Percentiles rank a stretch among this genome's conserved stretches.
phyloP scores from a whole-genome alignment of 1,140 invertebrate species.

The Leptinotarsa defecta region DNA sequence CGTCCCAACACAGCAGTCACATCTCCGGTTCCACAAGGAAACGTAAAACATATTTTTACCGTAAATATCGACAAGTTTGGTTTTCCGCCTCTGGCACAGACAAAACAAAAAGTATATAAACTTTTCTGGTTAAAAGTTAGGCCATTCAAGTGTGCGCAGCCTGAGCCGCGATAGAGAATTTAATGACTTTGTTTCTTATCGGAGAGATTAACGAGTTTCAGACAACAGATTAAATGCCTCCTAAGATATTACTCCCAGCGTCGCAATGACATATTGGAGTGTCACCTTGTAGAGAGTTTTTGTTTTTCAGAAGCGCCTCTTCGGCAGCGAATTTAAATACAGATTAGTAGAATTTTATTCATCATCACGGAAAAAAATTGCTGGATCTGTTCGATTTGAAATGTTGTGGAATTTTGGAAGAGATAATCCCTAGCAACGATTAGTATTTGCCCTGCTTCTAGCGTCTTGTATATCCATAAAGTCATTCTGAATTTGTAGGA shows the following conservation, averaged over 20 bases:
- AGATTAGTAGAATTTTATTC: neutral
- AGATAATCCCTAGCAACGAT: no score
- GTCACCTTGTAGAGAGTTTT: conserved; percentile 40
- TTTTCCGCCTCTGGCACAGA: conserved; percentile 17
- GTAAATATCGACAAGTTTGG: neutral
- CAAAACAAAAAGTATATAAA: conserved; percentile 44
- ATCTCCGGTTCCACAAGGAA: neutral
- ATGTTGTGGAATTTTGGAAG: neutral
- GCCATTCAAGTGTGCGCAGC: conserved; percentile 39
- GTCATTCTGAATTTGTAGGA: no score
- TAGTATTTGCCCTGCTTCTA: no score
- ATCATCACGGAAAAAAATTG: neutral
- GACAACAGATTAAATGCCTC: conserved; percentile 48
- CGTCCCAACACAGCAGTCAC: neutral
- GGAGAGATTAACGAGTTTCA: conserved; percentile 50
- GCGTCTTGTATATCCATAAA: no score
- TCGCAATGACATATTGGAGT: conserved; percentile 41
- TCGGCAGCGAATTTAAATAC: neutral
- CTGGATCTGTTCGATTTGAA: neutral
- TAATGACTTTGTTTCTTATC: conserved; percentile 53
- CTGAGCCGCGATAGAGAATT: conserved; percentile 48
- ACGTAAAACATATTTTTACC: conserved; percentile 3
- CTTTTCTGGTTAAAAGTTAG: conserved; percentile 52
- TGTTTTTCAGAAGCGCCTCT: conserved; percentile 19
- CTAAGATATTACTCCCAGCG: conserved; percentile 44